Base-by-base conservation (phyloP, 1,140 invertebrate genomes). In the Cherax destructor region DNA sequence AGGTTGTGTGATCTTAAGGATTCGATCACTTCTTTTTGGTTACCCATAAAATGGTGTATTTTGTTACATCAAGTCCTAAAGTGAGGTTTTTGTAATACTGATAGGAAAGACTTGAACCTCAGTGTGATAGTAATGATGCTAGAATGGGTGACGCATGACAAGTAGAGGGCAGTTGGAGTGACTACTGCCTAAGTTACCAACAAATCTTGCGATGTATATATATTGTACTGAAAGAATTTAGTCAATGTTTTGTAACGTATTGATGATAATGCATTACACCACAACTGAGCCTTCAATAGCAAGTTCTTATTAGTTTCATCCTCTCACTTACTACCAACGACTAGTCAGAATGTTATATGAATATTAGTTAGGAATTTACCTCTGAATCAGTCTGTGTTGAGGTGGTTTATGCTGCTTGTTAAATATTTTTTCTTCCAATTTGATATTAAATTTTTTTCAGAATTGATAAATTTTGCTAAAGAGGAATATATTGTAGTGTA, bases 171-270 rank as follows among this genome's bases (percentile, higher is more conserved):
- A 74, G 69, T 74, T 24, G 24, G 24, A 30, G 24, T 83, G 59
- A 69, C 21, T 16, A 49, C 69, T 83, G 81, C 61, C 81, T 69
- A 10, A 24, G 59, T 83, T 49, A 83, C 24, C 69, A 18, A 83
- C 61, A 56, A 83, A 69, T 83, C 59, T 83, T 83, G 61, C 47
- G 80, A 18, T 69, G 81, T 65, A 49, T 69, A 83, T 83, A 56
- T 83, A 56, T 0, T 9, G 52, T 56, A n/a, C 41, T 83, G 52
- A 61, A 83, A 61, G 80, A 56, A 83, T 4, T 83, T 5, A 59
- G 80, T 21, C n/a, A 56, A 80, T 49, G 30, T 56, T 61, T 83
- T 47, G 5, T 69, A 69, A 65, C 69, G 81, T 69, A 1, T 65
- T 41, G 41, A 83, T 30, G 24, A 24, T 69, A 61, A 11, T 69